These are phyloP conservation scores for Ecdyonurus torrentis DNA, from an alignment of 2,888 invertebrate species.

Conservation along the genomic window DNA sequence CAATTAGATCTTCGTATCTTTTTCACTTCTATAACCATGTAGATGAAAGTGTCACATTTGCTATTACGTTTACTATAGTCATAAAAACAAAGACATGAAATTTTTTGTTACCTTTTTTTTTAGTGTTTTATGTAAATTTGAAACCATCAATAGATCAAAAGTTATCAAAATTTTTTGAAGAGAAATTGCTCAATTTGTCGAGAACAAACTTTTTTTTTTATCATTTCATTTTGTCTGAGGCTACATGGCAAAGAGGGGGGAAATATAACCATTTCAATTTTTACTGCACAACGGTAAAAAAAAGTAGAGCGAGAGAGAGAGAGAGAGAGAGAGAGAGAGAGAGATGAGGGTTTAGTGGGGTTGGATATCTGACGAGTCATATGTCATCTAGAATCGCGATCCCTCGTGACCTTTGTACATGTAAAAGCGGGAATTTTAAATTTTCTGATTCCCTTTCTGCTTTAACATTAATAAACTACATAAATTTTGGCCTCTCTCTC, in stretches of 20 bases:
- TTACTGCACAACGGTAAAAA: neutral
- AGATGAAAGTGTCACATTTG: too few relatives aligned
- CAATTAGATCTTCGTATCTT: too few relatives aligned
- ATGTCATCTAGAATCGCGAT: neutral
- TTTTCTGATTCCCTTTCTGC: neutral
- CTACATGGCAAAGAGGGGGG: neutral
- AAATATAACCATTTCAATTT: neutral
- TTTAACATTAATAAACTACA: neutral
- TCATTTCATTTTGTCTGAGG: neutral
- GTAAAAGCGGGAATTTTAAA: neutral
- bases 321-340: neutral
- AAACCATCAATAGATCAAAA: neutral
- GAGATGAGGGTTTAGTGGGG: neutral
- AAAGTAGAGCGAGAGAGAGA: neutral
- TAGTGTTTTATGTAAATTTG: neutral
- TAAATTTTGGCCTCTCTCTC: neutral
- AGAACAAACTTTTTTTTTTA: neutral
- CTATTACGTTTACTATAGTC: too few relatives aligned
- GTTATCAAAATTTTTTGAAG: neutral
- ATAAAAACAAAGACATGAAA: too few relatives aligned
- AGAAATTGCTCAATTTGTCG: neutral
- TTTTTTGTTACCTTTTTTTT: too few relatives aligned
- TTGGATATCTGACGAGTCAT: neutral
- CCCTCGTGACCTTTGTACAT: neutral
- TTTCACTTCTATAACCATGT: too few relatives aligned